These are phyloP conservation scores for Acanthopagrus latus DNA, from an alignment of 2,797 vertebrate genomes.

Conservation along the genomic window DNA sequence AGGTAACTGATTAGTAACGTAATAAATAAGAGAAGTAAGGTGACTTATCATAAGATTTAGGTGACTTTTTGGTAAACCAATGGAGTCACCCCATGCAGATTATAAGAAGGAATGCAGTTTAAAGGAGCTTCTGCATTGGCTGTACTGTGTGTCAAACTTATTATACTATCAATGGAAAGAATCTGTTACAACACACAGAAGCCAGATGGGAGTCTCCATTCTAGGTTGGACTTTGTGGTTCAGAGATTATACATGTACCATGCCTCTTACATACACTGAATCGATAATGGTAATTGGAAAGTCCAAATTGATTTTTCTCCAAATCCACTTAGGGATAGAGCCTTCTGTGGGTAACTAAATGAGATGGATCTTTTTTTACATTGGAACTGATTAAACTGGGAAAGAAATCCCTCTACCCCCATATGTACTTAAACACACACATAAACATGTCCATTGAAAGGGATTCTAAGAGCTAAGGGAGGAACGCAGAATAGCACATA, in stretches of 20 bases:
- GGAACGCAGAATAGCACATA: background rate
- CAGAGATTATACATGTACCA: background rate
- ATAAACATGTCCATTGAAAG: background rate
- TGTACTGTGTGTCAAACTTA: no score
- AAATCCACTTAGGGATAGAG: background rate
- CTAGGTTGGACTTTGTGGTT: background rate
- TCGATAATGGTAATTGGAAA: background rate
- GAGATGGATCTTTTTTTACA: conserved; percentile 12
- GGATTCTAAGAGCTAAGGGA: background rate
- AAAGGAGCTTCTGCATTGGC: no score
- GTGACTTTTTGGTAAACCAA: no score
- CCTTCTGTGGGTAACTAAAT: background rate
- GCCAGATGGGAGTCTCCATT: background rate
- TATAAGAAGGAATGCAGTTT: no score
- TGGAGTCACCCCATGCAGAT: no score
- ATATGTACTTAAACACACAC: background rate
- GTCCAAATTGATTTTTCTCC: background rate
- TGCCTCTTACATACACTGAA: background rate
- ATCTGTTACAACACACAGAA: background rate
- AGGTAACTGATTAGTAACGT: no score
- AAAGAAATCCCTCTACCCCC: background rate
- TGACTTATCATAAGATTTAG: no score
- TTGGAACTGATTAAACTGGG: background rate
- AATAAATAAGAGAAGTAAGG: no score
- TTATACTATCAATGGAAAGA: background rate